These are phyloP conservation scores for Pandion haliaetus DNA, from an alignment of 2,113 vertebrate species.

Conservation along the genomic window DNA sequence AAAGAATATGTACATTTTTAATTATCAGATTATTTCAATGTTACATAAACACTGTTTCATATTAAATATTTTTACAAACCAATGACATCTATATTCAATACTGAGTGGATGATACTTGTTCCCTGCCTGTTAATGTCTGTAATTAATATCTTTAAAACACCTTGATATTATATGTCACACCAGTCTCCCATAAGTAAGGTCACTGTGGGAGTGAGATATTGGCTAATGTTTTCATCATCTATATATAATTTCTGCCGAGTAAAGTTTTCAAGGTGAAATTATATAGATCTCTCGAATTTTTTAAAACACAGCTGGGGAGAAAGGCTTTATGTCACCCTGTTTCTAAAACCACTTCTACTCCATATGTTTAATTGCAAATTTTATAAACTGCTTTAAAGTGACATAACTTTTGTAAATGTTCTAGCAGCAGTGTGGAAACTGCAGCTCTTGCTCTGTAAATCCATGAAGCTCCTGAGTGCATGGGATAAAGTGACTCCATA, in stretches of 20 bases:
- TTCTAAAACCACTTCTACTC: neutral
- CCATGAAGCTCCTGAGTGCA: neutral
- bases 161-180: neutral
- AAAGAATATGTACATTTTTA: constrained; percentile 54
- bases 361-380: neutral
- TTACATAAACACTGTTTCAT: constrained; percentile 7
- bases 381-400: neutral
- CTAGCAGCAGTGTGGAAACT: neutral
- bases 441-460: neutral
- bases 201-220: neutral
- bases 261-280: constrained; percentile 18
- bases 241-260: neutral
- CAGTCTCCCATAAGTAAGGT: neutral
- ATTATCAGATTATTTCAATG: constrained; percentile 46
- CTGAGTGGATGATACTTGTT: neutral
- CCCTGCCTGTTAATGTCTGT: neutral
- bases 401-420: neutral
- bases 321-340: neutral
- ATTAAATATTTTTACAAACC: constrained; percentile 22
- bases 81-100: neutral
- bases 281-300: neutral
- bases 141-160: neutral
- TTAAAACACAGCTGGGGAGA: neutral
- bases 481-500: neutral
- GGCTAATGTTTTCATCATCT: neutral